phyloP scores from a whole-genome alignment of 2,888 invertebrate genomes.

The Diaperis boleti region DNA sequence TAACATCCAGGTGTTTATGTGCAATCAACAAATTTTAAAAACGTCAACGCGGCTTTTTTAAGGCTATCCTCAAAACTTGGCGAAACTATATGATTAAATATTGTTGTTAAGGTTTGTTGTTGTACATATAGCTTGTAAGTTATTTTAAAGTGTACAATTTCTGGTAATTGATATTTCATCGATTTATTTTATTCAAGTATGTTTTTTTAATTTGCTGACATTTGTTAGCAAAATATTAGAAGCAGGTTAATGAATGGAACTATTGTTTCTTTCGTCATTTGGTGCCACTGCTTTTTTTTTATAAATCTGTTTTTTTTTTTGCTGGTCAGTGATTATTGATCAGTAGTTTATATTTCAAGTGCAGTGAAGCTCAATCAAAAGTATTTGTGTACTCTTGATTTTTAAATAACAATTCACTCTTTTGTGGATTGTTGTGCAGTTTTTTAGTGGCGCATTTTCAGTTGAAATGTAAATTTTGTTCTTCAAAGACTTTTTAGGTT shows the following conservation, averaged over 20 bases:
- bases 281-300: conserved; percentile 3
- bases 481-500: too few species aligned
- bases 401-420: too few species aligned
- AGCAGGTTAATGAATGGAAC: conserved; percentile 2
- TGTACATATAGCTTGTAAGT: conserved; percentile 10
- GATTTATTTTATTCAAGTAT: background rate
- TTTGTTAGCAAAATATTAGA: conserved; percentile 6
- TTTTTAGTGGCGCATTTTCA: too few species aligned
- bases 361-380: too few species aligned
- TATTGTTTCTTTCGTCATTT: conserved; percentile 12
- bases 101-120: conserved; percentile 10
- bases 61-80: too few species aligned
- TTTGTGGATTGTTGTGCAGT: too few species aligned
- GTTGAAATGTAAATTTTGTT: too few species aligned
- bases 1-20: conserved; percentile 14
- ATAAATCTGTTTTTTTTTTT: background rate
- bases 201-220: background rate
- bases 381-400: too few species aligned
- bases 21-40: conserved; percentile 12
- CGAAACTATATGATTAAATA: too few species aligned
- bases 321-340: too few species aligned
- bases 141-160: background rate
- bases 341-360: too few species aligned
- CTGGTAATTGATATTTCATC: background rate
- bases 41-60: background rate